Evolutionary conservation across 2,797 vertebrate genomes (phyloP), one percentile per base, ranked within the genome.

Genomic region (Diplodus sargus): DNA sequence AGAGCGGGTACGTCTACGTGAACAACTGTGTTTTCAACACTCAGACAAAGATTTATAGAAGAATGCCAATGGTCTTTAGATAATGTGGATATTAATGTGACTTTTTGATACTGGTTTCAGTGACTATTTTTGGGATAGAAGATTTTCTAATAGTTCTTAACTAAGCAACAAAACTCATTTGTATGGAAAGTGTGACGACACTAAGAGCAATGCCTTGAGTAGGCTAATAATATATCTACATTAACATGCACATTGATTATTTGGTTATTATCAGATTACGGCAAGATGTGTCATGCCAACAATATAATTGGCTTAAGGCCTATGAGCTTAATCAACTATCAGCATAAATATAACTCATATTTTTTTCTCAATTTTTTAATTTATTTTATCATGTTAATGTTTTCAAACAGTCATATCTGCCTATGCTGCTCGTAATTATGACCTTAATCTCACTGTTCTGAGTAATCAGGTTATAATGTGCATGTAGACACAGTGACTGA

Each of bases 41-140:
- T 85, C 78, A 65, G 28, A 61, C 18, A 71, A 73, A 76, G 64
- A 66, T 82, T 79, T 71, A 70, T 84, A 86, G 85, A 87, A 72
- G 73, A 76, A 86, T 45, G 42, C 75, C 67, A 58, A 61, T 64
- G 53, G 65, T 75, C 52, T 80, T 70, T 91, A 88, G 85, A 72
- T 66, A 30, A 78, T 70, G 59, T 76, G 12, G 81, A 80, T 80
- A 30, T 80, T 75, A 49, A 59, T 66, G 58, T 64, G 34, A 75
- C 16, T 23, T 77, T 87, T 86, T 85, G 62, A 73, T 78, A 79
- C 53, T 20, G 53, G 12, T 77, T 78, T 53, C 30, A 83, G 61
- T 22, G 16, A 62, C 66, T 86, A 65, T 70, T 81, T 81, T 67
- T 79, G 52, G 30, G 16, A 74, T 83, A 86, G 77, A 61, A 52